Evolutionary conservation across 2,888 invertebrate species (phyloP), one percentile per base, ranked within the genome.

Genomic region (Yponomeuta malinellus): DNA sequence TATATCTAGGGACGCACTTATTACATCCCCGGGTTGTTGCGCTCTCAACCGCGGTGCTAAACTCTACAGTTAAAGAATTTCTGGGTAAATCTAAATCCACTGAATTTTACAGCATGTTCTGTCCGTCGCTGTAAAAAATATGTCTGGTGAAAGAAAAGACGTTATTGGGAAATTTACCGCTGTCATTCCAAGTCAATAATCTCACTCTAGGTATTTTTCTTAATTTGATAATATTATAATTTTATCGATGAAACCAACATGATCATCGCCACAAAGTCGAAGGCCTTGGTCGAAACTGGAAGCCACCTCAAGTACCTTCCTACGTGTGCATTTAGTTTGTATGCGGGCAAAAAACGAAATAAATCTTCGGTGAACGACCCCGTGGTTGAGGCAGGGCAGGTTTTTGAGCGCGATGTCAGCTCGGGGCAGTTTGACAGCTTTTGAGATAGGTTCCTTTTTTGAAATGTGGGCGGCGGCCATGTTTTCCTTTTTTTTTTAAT

Each of bases 311-410:
- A 79, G 43, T 43, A 43, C 43, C 43, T 43, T 43, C 43, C 43
- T 82, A 83, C 78, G 83, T 84, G 81, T 83, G 82, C 82, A 84
- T 86, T 84, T 84, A 84, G 84, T 85, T 86, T 84, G 87, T 84
- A 87, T 88, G 89, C 84, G 87, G 88, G 89, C 80, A 89, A 90
- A 90, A 90, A 91, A 90, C 86, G 80, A 90, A 91, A 90, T 85
- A 86, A 87, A 84, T 84, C 74, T 74, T 73, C 83, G 87, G 90
- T 90, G 85, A 90, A 87, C 79, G 89, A 84, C 89, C 90, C 83
- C 79, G 73, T 78, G 76, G 86, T 89, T 89, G 87, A 82, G 88
- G 88, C 79, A 86, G 89, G 88, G 85, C 85, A 84, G 85, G 86
- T 83, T 85, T 79, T 75, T 76, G 80, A 76, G 78, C 79, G 77